A percentile compares a stretch with the other conserved stretches of the same genome.
These are phyloP conservation scores for Drosophila imparisetae DNA, from an alignment of 2,888 invertebrate genomes.

Conservation along the genomic window DNA sequence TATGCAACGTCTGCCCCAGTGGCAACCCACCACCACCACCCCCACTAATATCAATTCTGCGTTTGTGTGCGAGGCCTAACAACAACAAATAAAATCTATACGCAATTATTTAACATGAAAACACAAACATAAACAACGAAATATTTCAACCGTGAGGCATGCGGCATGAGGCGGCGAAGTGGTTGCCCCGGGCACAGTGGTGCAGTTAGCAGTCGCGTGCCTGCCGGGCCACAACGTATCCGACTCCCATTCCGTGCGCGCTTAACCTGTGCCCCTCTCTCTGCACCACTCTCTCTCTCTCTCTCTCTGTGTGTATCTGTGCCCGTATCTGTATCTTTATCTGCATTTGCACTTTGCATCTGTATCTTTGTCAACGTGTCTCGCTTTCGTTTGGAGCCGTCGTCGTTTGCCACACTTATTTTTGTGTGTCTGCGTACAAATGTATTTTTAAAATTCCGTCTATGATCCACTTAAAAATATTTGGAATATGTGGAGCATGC, in stretches of 20 bases:
- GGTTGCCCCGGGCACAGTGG: conserved; percentile 56
- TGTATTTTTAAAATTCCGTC: conserved; percentile 42
- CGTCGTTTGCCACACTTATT: conserved; percentile 36
- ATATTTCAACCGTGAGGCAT: conserved; percentile 35
- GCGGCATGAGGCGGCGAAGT: conserved; percentile 54
- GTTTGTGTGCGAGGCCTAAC: conserved; percentile 35
- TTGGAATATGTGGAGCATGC: conserved; percentile 38
- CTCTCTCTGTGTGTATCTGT: background rate
- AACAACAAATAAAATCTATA: conserved; percentile 71
- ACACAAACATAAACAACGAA: conserved; percentile 50
- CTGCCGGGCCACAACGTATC: conserved; percentile 71
- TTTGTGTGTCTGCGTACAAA: conserved; percentile 14
- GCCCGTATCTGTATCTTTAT: conserved; percentile 8
- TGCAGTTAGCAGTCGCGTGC: conserved; percentile 80
- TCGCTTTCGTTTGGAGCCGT: conserved; percentile 19
- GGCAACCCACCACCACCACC: background rate
- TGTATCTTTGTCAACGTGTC: conserved; percentile 35
- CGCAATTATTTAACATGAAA: conserved; percentile 79
- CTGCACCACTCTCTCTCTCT: background rate
- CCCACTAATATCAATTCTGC: background rate
- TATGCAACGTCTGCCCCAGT: conserved; percentile 40
- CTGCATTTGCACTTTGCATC: conserved; percentile 10
- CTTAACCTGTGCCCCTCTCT: conserved; percentile 16
- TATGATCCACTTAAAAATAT: conserved; percentile 38
- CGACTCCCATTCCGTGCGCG: conserved; percentile 46